phyloP scores from a whole-genome alignment of 2,113 vertebrate species.

The Mobula hypostoma region DNA sequence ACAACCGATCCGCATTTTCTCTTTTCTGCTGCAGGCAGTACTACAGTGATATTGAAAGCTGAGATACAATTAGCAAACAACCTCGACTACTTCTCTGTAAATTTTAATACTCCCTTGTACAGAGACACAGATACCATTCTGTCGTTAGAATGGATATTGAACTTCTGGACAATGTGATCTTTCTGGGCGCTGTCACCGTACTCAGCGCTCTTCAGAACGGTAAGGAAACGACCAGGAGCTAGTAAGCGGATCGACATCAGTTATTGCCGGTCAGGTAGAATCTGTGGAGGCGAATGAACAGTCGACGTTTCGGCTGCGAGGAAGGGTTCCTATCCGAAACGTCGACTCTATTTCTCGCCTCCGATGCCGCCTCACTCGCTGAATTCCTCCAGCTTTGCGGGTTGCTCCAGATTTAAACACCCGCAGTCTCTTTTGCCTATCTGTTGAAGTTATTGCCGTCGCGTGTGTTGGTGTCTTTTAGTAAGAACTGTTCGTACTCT shows the following conservation, averaged over 20 bases:
- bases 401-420: too few species aligned
- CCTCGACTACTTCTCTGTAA: background rate
- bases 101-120: background rate
- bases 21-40: background rate
- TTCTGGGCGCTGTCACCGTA: slow-evolving; percentile 74
- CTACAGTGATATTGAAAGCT: background rate
- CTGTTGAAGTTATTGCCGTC: background rate
- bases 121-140: background rate
- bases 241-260: background rate
- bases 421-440: too few species aligned
- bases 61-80: background rate
- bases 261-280: too few species aligned
- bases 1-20: background rate
- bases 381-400: too few species aligned
- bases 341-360: too few species aligned
- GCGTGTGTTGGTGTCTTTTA: background rate
- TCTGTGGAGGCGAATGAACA: too few species aligned
- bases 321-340: too few species aligned
- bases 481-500: slow-evolving; percentile 22
- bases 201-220: slow-evolving; percentile 82
- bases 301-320: too few species aligned
- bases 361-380: too few species aligned
- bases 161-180: slow-evolving; percentile 67
- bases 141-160: slow-evolving; percentile 60
- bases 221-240: slow-evolving; percentile 49